Conservation (phyloP, 35 echinoderm and acorn worm genomes). For the Holothuria glaberrima region DNA sequence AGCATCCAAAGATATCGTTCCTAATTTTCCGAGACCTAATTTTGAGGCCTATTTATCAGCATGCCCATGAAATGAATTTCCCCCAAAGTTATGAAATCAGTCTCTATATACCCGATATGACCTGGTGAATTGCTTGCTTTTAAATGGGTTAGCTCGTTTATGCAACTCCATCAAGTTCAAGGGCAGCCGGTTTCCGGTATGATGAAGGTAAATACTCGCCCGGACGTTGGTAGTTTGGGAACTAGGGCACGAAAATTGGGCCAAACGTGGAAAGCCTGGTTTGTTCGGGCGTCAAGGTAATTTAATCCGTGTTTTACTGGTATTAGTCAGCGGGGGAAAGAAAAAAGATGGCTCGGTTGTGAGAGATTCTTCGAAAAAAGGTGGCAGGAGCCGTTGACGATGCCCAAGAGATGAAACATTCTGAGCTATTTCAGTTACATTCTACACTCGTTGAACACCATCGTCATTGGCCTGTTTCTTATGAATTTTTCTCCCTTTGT, state of each 20-base stretch:
- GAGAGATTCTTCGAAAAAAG: no score
- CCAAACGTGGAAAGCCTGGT: constrained; percentile 6
- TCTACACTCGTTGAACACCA: no score
- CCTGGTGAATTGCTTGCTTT: neutral
- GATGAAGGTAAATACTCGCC: constrained; percentile 43
- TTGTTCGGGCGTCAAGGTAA: no score
- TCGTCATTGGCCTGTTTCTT: no score
- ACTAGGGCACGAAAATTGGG: constrained; percentile 37
- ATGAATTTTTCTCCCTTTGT: no score
- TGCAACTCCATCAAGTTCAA: constrained; percentile 36
- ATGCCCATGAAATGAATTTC: neutral
- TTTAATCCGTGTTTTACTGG: no score
- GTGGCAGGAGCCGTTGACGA: no score
- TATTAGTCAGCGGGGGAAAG: no score
- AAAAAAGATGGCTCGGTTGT: no score
- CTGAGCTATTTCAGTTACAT: no score
- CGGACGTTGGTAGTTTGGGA: constrained; percentile 40
- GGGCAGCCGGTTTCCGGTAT: neutral
- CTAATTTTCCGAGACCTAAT: constrained; percentile 25
- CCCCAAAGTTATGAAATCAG: neutral
- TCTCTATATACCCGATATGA: neutral
- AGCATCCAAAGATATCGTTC: neutral
- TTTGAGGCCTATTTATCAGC: constrained; percentile 21
- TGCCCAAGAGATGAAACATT: no score
- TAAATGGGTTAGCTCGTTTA: constrained; percentile 36